A percentile compares a stretch with the other conserved stretches of the same genome.
phyloP scores from a whole-genome alignment of 2,113 vertebrate species.

The Gadus chalcogrammus region DNA sequence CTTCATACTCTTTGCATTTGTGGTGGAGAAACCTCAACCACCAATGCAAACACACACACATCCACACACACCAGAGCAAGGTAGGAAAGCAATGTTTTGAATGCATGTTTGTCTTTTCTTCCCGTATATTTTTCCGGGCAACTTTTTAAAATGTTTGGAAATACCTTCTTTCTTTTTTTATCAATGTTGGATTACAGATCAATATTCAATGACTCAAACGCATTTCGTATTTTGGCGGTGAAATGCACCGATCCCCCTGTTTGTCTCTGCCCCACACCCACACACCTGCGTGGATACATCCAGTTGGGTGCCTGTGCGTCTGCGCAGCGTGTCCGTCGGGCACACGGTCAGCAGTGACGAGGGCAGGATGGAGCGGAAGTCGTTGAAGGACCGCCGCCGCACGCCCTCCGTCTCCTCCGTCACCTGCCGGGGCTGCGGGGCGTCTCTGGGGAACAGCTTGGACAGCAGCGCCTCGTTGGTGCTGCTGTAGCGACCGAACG shows the following conservation, averaged over 20 bases:
- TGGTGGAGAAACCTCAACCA: neutral
- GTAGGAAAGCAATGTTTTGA: too few species aligned
- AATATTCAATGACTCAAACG: too few species aligned
- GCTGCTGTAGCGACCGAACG: slow-evolving; percentile 92
- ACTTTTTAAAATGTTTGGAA: too few species aligned
- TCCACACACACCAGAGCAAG: neutral
- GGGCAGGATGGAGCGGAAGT: slow-evolving; percentile 93
- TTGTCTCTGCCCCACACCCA: too few species aligned
- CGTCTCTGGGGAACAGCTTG: slow-evolving; percentile 85
- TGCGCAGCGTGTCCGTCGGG: slow-evolving; percentile 81
- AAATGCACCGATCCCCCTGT: too few species aligned
- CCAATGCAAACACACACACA: too few species aligned
- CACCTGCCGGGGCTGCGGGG: slow-evolving; percentile 71
- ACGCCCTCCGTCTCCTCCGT: slow-evolving; percentile 84
- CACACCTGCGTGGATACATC: slow-evolving; percentile 56
- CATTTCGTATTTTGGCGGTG: too few species aligned
- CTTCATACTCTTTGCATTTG: too few species aligned
- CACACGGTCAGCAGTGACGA: slow-evolving; percentile 86
- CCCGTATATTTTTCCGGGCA: too few species aligned
- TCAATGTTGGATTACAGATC: too few species aligned
- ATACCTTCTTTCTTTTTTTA: too few species aligned
- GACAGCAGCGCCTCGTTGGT: slow-evolving; percentile 87
- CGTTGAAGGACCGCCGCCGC: slow-evolving; percentile 91
- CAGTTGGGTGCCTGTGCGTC: slow-evolving; percentile 77
- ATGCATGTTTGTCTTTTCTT: too few species aligned